Conservation (phyloP, 92 coral and sea anemone genomes). For the Meandrina meandrites region DNA sequence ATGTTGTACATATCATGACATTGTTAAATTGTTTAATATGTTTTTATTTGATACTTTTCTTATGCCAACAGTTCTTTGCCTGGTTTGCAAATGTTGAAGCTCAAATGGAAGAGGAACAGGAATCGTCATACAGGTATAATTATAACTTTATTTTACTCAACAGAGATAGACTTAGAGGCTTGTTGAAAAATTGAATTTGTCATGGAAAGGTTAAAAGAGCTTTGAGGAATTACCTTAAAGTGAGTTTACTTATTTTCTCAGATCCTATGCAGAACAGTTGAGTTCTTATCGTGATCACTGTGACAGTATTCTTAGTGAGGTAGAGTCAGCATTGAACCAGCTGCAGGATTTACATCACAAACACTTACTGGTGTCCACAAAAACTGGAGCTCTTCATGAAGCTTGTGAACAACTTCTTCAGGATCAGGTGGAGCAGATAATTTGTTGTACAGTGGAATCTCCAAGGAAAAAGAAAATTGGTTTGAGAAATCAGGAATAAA, state of each 20-base stretch:
- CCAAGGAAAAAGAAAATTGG: no score
- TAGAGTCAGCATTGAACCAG: constrained; percentile 75
- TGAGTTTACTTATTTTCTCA: constrained; percentile 4
- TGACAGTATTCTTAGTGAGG: constrained; percentile 81
- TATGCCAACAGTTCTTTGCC: constrained; percentile 80
- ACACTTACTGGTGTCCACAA: constrained; percentile 95
- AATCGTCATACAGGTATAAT: constrained; percentile 88
- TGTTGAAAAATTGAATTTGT: neutral
- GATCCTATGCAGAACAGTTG: constrained; percentile 93
- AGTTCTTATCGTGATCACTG: constrained; percentile 92
- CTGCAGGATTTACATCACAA: constrained; percentile 86
- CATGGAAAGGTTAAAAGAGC: neutral
- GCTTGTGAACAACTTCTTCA: constrained; percentile 98
- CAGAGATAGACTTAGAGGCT: neutral
- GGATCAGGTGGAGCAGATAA: constrained; percentile 73
- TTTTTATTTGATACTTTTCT: neutral
- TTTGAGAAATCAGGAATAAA: no score
- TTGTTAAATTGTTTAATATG: no score
- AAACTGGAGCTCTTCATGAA: constrained; percentile 97
- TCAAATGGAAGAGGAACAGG: constrained; percentile 98
- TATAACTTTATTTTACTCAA: no score
- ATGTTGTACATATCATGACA: no score
- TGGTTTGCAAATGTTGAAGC: constrained; percentile 99
- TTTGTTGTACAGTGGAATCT: no score
- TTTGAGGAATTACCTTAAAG: neutral